These are phyloP conservation scores for Asbolus verrucosus DNA, from an alignment of 1,140 invertebrate genomes.

Conservation along the genomic window DNA sequence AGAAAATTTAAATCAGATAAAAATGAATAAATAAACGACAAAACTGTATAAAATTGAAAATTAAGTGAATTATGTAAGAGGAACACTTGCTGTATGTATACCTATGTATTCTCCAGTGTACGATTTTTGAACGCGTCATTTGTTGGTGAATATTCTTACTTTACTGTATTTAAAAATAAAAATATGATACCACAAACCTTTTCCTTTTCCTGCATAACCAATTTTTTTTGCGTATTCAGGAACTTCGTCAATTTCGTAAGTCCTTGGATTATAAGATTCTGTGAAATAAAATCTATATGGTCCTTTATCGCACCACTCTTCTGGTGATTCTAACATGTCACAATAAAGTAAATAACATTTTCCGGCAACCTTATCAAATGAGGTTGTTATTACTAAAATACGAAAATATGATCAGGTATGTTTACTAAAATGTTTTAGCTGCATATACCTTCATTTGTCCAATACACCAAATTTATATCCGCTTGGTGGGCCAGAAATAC, in stretches of 20 bases:
- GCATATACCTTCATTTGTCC: slow-evolving; percentile 80
- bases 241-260: slow-evolving; percentile 73
- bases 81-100: too few species aligned
- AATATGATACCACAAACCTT: neutral
- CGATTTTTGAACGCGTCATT: too few species aligned
- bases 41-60: too few species aligned
- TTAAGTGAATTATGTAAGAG: too few species aligned
- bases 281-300: slow-evolving; percentile 83
- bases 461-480: slow-evolving; percentile 83
- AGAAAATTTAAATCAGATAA: too few species aligned
- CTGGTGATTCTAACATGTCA: slow-evolving; percentile 68
- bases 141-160: too few species aligned
- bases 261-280: slow-evolving; percentile 74
- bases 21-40: too few species aligned
- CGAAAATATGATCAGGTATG: slow-evolving; percentile 31
- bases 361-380: slow-evolving; percentile 69
- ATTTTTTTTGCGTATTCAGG: slow-evolving; percentile 70
- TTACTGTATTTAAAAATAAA: too few species aligned
- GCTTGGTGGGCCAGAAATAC: slow-evolving; percentile 68
- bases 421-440: too few species aligned
- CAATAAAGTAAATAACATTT: slow-evolving; percentile 74
- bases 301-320: slow-evolving; percentile 75
- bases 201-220: slow-evolving; percentile 71
- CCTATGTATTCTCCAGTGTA: too few species aligned
- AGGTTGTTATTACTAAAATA: slow-evolving; percentile 67